A percentile compares a stretch with the other conserved stretches of the same genome.
Conservation (phyloP, 2,888 invertebrate genomes). For the Tenthredo scrophulariae region DNA sequence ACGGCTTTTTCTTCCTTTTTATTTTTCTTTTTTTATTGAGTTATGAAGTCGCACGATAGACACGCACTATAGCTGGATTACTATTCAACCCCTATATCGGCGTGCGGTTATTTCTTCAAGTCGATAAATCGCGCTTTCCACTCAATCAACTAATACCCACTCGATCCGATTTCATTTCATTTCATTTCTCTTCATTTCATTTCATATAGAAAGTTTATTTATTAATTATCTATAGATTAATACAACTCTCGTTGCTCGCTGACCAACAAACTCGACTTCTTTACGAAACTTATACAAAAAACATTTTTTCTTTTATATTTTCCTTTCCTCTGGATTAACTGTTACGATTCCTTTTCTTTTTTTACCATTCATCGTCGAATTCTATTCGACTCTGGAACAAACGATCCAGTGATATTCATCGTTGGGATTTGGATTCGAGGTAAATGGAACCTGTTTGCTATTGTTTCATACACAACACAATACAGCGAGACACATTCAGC, state of each 20-base stretch:
- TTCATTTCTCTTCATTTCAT: background rate
- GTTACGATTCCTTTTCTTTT: too few relatives aligned
- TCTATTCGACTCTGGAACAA: too few relatives aligned
- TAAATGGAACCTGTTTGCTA: background rate
- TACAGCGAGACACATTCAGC: background rate
- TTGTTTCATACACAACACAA: background rate
- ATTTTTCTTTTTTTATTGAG: background rate
- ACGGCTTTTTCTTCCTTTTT: background rate
- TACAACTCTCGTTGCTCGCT: too few relatives aligned
- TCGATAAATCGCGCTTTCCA: conserved; percentile 1
- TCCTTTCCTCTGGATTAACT: too few relatives aligned
- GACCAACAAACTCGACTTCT: too few relatives aligned
- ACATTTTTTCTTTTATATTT: too few relatives aligned
- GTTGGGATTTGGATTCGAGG: background rate
- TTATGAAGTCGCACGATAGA: background rate
- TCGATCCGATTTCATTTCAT: background rate
- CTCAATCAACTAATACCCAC: background rate
- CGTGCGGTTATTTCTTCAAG: background rate
- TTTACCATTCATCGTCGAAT: too few relatives aligned
- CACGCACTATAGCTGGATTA: conserved; percentile 4
- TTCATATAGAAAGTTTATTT: too few relatives aligned
- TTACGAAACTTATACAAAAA: too few relatives aligned
- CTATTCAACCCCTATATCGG: background rate
- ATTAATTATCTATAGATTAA: too few relatives aligned
- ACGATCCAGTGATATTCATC: background rate